These are phyloP conservation scores for Hypotaenidia philippensis DNA, from an alignment of 2,797 vertebrate genomes.

Conservation along the genomic window DNA sequence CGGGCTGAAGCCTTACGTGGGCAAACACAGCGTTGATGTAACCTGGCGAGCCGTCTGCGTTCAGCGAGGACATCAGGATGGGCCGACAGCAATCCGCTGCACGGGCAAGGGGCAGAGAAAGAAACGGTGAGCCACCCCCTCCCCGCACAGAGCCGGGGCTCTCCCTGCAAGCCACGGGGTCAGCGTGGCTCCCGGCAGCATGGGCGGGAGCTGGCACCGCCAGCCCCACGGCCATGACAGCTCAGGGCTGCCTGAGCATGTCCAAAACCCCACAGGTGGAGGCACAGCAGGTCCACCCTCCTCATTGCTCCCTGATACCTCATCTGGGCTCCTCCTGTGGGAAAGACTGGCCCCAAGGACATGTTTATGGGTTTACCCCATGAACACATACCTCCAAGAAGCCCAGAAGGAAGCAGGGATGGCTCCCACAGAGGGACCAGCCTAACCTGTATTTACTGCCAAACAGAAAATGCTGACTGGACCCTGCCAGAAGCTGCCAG, in stretches of 20 bases:
- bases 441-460: not conserved
- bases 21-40: conserved; percentile 74
- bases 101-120: not conserved
- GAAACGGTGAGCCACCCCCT: not conserved
- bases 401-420: not conserved
- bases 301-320: not conserved
- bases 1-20: conserved; percentile 19
- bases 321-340: not conserved
- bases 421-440: not conserved
- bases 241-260: not conserved
- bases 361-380: not conserved
- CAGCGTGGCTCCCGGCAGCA: rapidly evolving
- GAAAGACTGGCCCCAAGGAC: not conserved
- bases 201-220: rapidly evolving
- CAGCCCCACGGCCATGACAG: rapidly evolving
- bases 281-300: not conserved
- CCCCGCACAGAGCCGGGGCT: not conserved
- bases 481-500: not conserved
- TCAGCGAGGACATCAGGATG: conserved; percentile 61
- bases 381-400: not conserved
- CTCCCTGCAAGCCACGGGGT: not conserved
- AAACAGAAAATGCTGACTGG: not conserved
- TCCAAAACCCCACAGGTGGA: rapidly evolving
- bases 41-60: not conserved
- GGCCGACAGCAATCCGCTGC: conserved; percentile 61